These are phyloP conservation scores for Macquaria australasica DNA, from an alignment of 2,113 vertebrate species.

Conservation along the genomic window DNA sequence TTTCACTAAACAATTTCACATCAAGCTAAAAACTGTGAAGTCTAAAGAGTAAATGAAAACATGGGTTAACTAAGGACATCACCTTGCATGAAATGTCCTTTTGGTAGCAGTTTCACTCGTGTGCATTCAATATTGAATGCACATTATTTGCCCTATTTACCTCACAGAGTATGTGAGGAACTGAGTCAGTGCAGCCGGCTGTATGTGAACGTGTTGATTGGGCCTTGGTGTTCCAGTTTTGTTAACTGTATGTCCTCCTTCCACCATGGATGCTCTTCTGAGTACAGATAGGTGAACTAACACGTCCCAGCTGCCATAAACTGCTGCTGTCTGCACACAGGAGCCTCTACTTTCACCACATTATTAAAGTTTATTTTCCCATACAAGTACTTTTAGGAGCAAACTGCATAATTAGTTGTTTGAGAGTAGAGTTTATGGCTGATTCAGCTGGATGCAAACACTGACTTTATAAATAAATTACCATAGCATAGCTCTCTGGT, in stretches of 20 bases:
- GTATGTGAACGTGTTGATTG: background rate
- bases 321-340: background rate
- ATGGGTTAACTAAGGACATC: background rate
- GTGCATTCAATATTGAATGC: background rate
- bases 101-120: background rate
- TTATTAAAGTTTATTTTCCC: background rate
- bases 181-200: background rate
- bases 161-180: background rate
- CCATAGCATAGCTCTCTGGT: background rate
- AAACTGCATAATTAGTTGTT: background rate
- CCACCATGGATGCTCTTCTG: background rate
- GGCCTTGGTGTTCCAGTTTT: slow-evolving; percentile 7
- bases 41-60: background rate
- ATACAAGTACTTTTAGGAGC: background rate
- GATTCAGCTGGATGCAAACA: background rate
- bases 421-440: too few species aligned
- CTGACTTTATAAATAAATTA: background rate
- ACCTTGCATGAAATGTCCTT: background rate
- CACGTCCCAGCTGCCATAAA: background rate
- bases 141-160: background rate
- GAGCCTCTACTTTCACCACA: background rate
- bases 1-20: background rate
- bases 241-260: background rate
- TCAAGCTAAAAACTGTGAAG: background rate
- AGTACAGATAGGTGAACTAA: background rate